A percentile compares a stretch with the other conserved stretches of the same genome.
Evolutionary conservation across 1,140 invertebrate species (phyloP).

Genomic region (Leptoteleia sp.): DNA sequence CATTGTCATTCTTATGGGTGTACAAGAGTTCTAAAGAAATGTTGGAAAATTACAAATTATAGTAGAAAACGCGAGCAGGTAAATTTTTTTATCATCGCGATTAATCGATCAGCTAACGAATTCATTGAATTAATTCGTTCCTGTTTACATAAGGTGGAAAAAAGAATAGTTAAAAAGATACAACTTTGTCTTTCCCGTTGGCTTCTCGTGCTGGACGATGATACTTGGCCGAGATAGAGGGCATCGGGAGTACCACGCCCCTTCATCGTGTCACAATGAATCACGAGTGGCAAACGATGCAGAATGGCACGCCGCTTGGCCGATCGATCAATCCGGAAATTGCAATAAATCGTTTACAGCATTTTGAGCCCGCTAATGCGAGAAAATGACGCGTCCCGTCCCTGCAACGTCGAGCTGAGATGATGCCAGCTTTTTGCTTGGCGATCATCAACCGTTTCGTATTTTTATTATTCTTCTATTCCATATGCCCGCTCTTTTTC

Average conservation of each 20-base stretch:
- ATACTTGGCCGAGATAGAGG: slow-evolving; percentile 27
- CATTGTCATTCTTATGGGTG: too few species aligned
- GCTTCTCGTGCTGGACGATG: slow-evolving; percentile 20
- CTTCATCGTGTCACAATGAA: slow-evolving; percentile 49
- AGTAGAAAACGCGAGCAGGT: too few species aligned
- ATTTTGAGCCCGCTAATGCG: slow-evolving; percentile 39
- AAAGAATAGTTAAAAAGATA: neutral
- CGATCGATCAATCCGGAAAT: slow-evolving; percentile 53
- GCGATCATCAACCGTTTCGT: too few species aligned
- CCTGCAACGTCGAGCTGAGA: neutral
- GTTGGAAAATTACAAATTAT: too few species aligned
- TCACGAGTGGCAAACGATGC: slow-evolving; percentile 50
- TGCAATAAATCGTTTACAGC: slow-evolving; percentile 48
- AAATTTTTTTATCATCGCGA: too few species aligned
- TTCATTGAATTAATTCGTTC: too few species aligned
- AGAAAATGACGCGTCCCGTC: slow-evolving; percentile 47
- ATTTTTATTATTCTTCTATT: too few species aligned
- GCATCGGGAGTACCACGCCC: slow-evolving; percentile 41
- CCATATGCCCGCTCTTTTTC: too few species aligned
- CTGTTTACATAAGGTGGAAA: neutral
- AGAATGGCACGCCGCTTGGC: slow-evolving; percentile 47
- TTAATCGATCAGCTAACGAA: too few species aligned
- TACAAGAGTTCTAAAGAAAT: too few species aligned
- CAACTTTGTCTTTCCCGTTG: neutral
- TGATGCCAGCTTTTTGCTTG: too few species aligned